Base-by-base conservation (phyloP, 2,797 vertebrate species). In the Phaenicophaeus curvirostris region DNA sequence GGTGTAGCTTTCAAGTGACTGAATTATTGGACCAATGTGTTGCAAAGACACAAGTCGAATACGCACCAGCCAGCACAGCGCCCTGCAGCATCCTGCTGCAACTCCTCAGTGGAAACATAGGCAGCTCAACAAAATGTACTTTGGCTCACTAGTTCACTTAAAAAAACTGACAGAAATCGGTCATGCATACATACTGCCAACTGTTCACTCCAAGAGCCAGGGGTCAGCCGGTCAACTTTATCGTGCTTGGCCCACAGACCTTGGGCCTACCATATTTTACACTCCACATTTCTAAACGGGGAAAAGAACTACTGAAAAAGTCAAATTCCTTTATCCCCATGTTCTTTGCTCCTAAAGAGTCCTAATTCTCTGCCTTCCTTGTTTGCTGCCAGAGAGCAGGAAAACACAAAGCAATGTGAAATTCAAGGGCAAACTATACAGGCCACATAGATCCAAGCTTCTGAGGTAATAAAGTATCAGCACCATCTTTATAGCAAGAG, bases 181-280 rank as follows among this genome's bases (percentile, higher is more conserved):
- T 41, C 0, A 0, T 11, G 10, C 39, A 46, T 44, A 66, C 35
- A 15, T 20, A 15, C 16, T 53, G 63, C 23, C 51, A n/a, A 41
- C 17, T 8, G 7, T 27, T 61, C 27, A 18, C 31, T 79, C 35
- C 46, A 57, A 78, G 39, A 39, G 9, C 9, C 39, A 39, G 39
- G 39, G 39, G 37, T 50, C n/a, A 53, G 28, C 17, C 9, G 1
- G 44, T 75, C 71, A 75, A 20, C 44, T 33, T 51, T 54, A 14
- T 3, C 0, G 0, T 55, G 39, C 35, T 16, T 51, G 62, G 58
- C 33, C 46, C 4, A 0, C 14, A 37, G 61, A 68, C 35, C 30
- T 81, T 54, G 50, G n/a, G 33, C n/a, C 65, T 51, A 68, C 3
- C 14, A 27, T 6, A 37, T 93, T 80, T 63, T 67, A 74, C 80